These are phyloP conservation scores for Heteromyza rotundicornis DNA, from an alignment of 2,888 invertebrate genomes.

Conservation along the genomic window DNA sequence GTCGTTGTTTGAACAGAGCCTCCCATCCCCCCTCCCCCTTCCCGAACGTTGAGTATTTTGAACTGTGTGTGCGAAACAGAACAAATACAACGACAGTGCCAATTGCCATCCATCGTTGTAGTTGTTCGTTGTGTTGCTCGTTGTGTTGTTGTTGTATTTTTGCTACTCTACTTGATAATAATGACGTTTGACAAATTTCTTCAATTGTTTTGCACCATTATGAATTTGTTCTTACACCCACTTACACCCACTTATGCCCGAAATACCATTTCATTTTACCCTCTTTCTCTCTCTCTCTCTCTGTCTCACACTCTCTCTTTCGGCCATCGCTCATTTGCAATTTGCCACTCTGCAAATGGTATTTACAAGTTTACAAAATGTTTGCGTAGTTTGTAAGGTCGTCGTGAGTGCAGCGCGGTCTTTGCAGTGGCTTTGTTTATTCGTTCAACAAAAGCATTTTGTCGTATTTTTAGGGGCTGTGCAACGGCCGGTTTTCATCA, in stretches of 20 bases:
- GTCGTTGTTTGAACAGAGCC: neutral
- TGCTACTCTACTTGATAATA: neutral
- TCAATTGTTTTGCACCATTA: neutral
- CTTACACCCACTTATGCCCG: conserved; percentile 15
- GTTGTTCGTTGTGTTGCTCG: too few relatives aligned
- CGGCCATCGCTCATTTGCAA: neutral
- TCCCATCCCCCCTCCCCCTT: too few relatives aligned
- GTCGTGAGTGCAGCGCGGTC: neutral
- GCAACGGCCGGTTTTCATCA: too few relatives aligned
- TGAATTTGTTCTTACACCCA: neutral
- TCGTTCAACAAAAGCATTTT: too few relatives aligned
- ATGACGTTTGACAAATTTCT: neutral
- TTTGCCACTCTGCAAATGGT: neutral
- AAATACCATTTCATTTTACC: conserved; percentile 22
- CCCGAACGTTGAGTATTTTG: neutral
- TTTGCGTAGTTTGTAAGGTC: neutral
- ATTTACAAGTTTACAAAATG: neutral
- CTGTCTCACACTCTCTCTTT: conserved; percentile 8
- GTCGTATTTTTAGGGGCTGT: too few relatives aligned
- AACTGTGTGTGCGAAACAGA: neutral
- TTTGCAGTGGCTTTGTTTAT: too few relatives aligned
- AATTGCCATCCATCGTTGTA: neutral
- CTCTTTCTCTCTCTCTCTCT: conserved; percentile 20
- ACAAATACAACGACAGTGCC: neutral
- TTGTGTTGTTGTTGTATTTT: conserved; percentile 1